Evolutionary conservation across 2,797 vertebrate species (phyloP).

Genomic region (Oryzias sinensis): DNA sequence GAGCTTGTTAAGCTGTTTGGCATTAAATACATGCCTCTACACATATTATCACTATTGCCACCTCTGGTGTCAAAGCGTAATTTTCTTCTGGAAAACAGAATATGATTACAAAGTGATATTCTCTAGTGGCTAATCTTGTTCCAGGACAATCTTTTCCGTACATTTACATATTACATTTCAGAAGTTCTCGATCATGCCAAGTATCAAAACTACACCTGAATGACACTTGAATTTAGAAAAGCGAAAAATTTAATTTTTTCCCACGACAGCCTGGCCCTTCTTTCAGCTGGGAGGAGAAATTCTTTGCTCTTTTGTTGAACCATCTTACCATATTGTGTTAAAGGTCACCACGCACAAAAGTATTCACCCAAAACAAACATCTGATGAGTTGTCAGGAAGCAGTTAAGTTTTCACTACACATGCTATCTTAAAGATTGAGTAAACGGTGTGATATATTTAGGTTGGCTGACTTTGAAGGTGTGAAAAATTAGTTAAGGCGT

Average conservation of each 20-base stretch:
- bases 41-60: no score
- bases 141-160: no score
- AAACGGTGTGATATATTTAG: not conserved
- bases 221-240: not conserved
- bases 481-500: not conserved
- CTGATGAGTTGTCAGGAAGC: constrained; percentile 28
- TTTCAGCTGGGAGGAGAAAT: constrained; percentile 29
- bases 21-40: no score
- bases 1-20: no score
- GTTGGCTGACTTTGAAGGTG: constrained; percentile 12
- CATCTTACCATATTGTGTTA: constrained; percentile 23
- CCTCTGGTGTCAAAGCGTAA: no score
- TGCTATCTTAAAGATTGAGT: constrained; percentile 6
- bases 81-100: no score
- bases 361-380: constrained; percentile 29
- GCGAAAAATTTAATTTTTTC: constrained; percentile 30
- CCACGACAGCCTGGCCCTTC: constrained; percentile 26
- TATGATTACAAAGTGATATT: no score
- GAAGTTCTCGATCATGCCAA: not conserved
- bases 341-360: constrained; percentile 42
- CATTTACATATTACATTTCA: no score
- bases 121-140: no score
- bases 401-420: constrained; percentile 15
- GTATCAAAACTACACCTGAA: not conserved
- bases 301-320: constrained; percentile 11